phyloP scores from a whole-genome alignment of 92 coral and sea anemone genomes.

The Porites evermanni region DNA sequence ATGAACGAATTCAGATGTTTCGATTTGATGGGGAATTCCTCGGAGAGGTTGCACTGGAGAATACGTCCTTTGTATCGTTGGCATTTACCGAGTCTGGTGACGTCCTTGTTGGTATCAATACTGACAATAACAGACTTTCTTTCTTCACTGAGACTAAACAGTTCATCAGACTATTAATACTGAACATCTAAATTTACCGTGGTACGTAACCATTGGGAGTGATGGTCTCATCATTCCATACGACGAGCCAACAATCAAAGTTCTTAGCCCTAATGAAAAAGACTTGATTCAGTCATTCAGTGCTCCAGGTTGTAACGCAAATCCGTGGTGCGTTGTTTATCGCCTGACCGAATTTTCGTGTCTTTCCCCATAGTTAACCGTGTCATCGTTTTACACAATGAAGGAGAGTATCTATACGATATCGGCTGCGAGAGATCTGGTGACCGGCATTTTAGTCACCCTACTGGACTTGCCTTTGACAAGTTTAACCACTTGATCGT shows the following conservation, averaged over 20 bases:
- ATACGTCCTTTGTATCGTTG: not conserved
- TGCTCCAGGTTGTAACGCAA: constrained; percentile 9
- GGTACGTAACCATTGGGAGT: not conserved
- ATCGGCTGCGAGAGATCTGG: constrained; percentile 41
- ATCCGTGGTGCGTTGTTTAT: not conserved
- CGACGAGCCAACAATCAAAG: not conserved
- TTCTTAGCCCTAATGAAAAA: constrained; percentile 20
- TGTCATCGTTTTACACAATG: not conserved
- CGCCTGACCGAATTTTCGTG: not conserved
- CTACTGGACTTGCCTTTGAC: not conserved
- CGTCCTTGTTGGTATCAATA: no score
- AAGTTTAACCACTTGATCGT: not conserved
- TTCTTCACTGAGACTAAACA: no score
- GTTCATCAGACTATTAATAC: not conserved
- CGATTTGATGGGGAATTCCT: not conserved
- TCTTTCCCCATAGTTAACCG: not conserved
- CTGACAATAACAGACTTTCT: no score
- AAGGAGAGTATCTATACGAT: constrained; percentile 42
- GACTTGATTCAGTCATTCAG: constrained; percentile 6
- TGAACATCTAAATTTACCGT: not conserved
- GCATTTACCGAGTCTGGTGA: not conserved
- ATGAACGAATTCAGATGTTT: constrained; percentile 13
- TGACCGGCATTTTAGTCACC: constrained; percentile 7
- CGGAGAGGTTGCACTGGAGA: not conserved
- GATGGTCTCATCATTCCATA: constrained; percentile 3